A percentile compares a stretch with the other conserved stretches of the same genome.
Conservation (phyloP, 2,797 vertebrate genomes). For the Ptychobarbus kaznakovi region DNA sequence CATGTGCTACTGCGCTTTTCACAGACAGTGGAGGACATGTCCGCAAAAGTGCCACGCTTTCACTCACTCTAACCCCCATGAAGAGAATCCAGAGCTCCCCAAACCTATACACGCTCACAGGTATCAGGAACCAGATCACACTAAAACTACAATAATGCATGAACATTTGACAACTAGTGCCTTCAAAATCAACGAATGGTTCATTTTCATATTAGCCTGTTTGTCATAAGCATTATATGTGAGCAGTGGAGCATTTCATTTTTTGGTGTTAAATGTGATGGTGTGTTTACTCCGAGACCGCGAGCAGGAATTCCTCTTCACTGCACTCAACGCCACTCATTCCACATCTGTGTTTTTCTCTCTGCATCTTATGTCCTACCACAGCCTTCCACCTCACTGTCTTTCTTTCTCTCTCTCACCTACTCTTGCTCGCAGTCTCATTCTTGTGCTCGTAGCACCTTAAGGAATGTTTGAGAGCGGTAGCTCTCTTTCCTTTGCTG, state of each 20-base stretch:
- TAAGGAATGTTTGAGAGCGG: constrained; percentile 48
- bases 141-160: constrained; percentile 23
- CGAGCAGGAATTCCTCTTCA: constrained; percentile 56
- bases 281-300: constrained; percentile 48
- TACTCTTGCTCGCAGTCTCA: not conserved
- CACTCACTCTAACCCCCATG: constrained; percentile 87
- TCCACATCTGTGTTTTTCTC: constrained; percentile 36
- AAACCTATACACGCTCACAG: constrained; percentile 84
- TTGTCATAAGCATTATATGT: not conserved
- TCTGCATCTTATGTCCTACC: constrained; percentile 12
- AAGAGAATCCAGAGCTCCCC: constrained; percentile 91
- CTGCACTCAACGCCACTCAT: constrained; percentile 48
- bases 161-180: not conserved
- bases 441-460: constrained; percentile 29
- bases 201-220: not conserved
- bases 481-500: constrained; percentile 52
- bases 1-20: constrained; percentile 81
- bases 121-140: constrained; percentile 72
- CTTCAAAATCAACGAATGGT: not conserved
- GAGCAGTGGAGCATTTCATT: constrained; percentile 3
- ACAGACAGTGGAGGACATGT: constrained; percentile 86
- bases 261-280: constrained; percentile 16
- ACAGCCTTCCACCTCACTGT: constrained; percentile 11
- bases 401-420: constrained; percentile 2
- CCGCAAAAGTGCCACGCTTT: constrained; percentile 85